These are phyloP conservation scores for Carcinoscorpius rotundicauda DNA, from an alignment of 1,140 invertebrate genomes.

Conservation along the genomic window DNA sequence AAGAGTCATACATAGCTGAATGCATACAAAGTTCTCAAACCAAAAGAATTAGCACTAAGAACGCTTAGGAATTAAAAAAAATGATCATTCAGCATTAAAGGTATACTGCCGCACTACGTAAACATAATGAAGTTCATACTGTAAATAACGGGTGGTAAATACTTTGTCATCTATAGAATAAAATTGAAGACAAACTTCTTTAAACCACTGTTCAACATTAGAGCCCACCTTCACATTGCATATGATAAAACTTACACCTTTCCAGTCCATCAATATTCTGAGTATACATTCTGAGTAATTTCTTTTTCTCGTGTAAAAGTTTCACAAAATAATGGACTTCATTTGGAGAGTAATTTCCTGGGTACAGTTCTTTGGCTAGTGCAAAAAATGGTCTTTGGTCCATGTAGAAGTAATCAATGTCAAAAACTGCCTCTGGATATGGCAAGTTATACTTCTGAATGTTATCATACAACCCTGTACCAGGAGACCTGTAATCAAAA, in stretches of 20 bases:
- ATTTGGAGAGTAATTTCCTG: conserved; percentile 36
- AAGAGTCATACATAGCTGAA: too few relatives aligned
- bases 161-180: too few relatives aligned
- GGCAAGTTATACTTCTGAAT: conserved; percentile 38
- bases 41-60: too few relatives aligned
- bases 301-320: conserved; percentile 31
- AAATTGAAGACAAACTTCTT: too few relatives aligned
- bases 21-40: too few relatives aligned
- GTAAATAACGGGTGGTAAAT: too few relatives aligned
- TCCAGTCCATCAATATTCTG: conserved; percentile 40
- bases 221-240: too few relatives aligned
- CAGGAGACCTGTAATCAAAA: conserved; percentile 31
- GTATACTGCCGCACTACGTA: too few relatives aligned
- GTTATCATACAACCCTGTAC: conserved; percentile 41
- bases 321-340: conserved; percentile 35
- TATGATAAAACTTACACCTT: conserved; percentile 29
- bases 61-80: too few relatives aligned
- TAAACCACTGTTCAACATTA: too few relatives aligned
- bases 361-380: conserved; percentile 36
- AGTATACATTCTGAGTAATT: conserved; percentile 35
- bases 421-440: conserved; percentile 39
- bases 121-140: too few relatives aligned
- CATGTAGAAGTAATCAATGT: conserved; percentile 34
- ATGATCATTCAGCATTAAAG: too few relatives aligned
- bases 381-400: conserved; percentile 36